These are phyloP conservation scores for Turritopsis rubra DNA, from an alignment of 30 jellyfish, hydroid and myxozoan genomes.

Conservation along the genomic window DNA sequence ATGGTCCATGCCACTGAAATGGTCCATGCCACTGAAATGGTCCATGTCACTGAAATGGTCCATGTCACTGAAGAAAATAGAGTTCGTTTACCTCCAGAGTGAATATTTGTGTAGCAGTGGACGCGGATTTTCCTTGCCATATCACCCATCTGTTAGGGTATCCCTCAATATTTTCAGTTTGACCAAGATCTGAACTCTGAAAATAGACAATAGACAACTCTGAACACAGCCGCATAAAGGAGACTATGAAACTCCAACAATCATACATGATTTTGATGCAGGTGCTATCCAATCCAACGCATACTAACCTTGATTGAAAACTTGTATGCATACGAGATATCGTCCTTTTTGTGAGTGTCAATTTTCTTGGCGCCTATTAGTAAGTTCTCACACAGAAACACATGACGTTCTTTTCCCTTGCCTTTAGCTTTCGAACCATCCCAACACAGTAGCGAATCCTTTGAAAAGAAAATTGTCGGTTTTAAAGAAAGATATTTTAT, in stretches of 20 bases:
- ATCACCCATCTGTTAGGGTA: slow-evolving; percentile 64
- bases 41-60: no score
- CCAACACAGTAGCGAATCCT: slow-evolving; percentile 80
- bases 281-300: no score
- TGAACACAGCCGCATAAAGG: neutral
- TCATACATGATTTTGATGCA: no score
- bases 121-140: slow-evolving; percentile 88
- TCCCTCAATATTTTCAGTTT: slow-evolving; percentile 67
- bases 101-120: slow-evolving; percentile 41
- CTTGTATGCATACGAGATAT: slow-evolving; percentile 57
- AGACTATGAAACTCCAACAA: no score
- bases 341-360: slow-evolving; percentile 59
- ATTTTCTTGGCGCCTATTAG: slow-evolving; percentile 57
- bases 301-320: slow-evolving; percentile 63
- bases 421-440: slow-evolving; percentile 82
- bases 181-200: slow-evolving; percentile 83
- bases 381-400: slow-evolving; percentile 59
- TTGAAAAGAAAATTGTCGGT: neutral
- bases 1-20: no score
- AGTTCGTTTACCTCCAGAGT: slow-evolving; percentile 60
- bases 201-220: neutral
- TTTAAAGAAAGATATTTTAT: neutral
- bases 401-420: slow-evolving; percentile 79
- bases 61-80: neutral
- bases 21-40: no score